Conservation (phyloP, 2,888 invertebrate genomes). For the Patella ulyssiponensis region DNA sequence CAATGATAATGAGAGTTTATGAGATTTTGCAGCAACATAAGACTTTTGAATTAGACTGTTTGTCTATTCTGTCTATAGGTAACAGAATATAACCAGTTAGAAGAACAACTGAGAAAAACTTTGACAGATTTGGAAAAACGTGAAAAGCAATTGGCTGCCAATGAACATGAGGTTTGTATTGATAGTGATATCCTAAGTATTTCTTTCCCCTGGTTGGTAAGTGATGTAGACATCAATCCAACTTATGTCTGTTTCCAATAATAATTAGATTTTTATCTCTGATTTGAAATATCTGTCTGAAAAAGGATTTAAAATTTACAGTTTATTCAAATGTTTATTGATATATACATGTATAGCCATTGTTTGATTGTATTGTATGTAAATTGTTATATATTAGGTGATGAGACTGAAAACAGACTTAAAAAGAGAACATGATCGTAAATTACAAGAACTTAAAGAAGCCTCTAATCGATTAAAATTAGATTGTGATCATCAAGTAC, state of each 20-base stretch:
- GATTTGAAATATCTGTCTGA: no score
- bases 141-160: conserved; percentile 69
- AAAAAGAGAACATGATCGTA: conserved; percentile 70
- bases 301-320: no score
- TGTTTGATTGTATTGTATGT: no score
- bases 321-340: neutral
- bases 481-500: conserved; percentile 71
- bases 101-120: conserved; percentile 69
- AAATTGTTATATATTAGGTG: conserved; percentile 48
- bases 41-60: neutral
- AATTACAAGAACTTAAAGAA: conserved; percentile 71
- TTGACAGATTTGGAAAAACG: conserved; percentile 70
- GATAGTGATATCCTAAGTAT: no score
- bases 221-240: no score
- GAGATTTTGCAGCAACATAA: no score
- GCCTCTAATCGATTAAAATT: conserved; percentile 71
- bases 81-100: conserved; percentile 70
- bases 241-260: no score
- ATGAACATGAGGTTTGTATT: conserved; percentile 70
- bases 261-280: no score
- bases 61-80: conserved; percentile 48
- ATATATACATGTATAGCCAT: neutral
- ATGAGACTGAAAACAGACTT: conserved; percentile 63
- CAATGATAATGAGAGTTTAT: no score
- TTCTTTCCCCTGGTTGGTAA: no score